phyloP scores from a whole-genome alignment of 2,113 vertebrate genomes.

The Dipodomys merriami region DNA sequence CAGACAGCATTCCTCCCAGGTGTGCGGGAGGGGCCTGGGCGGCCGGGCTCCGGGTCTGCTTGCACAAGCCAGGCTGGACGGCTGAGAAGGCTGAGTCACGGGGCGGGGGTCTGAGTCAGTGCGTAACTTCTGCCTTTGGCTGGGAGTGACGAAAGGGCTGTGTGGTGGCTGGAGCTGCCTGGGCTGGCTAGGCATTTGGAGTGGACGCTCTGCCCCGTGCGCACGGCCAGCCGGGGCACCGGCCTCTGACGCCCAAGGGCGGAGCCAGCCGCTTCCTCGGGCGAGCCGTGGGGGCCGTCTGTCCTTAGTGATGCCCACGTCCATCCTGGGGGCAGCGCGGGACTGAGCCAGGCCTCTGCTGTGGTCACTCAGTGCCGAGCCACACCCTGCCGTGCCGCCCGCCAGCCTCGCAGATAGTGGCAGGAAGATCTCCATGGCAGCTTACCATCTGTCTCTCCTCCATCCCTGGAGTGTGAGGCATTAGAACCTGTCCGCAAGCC shows the following conservation, averaged over 20 bases:
- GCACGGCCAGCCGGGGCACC: too few relatives aligned
- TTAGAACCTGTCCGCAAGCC: not conserved
- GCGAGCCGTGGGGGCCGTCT: not conserved
- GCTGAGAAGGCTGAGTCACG: not conserved
- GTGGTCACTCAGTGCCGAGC: too few relatives aligned
- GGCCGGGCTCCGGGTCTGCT: not conserved
- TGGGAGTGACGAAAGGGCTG: not conserved
- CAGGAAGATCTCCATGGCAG: not conserved
- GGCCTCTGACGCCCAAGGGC: too few relatives aligned
- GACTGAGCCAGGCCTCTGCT: too few relatives aligned
- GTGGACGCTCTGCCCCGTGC: not conserved
- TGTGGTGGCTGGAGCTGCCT: not conserved
- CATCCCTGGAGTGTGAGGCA: not conserved
- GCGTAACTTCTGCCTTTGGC: not conserved
- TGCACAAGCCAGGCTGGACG: not conserved
- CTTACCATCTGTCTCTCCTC: not conserved
- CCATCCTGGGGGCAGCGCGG: rapidly evolving
- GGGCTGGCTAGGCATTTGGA: not conserved
- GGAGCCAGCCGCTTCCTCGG: too few relatives aligned
- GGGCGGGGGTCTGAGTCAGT: constrained; percentile 39
- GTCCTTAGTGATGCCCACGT: rapidly evolving
- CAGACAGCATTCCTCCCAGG: not conserved
- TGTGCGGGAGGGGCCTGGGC: not conserved
- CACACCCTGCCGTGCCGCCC: too few relatives aligned
- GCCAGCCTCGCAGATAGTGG: not conserved